Evolutionary conservation across 2,888 invertebrate genomes (phyloP).

Genomic region (Atherix ibis): DNA sequence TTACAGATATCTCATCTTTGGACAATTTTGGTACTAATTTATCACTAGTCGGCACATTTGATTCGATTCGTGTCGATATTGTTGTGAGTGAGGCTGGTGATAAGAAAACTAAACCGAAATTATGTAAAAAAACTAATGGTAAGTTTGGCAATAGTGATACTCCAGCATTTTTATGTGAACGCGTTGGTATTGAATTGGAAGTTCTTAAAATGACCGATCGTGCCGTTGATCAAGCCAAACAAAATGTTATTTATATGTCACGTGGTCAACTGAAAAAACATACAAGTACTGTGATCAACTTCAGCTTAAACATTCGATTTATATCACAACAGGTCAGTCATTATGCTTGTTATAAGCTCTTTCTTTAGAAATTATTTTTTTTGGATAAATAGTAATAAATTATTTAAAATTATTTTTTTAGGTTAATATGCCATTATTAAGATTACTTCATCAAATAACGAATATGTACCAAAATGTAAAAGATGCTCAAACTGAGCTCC

Average conservation of each 20-base stretch:
- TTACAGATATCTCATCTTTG: slow-evolving; percentile 47
- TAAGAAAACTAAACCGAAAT: slow-evolving; percentile 35
- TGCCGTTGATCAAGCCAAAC: slow-evolving; percentile 69
- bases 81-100: slow-evolving; percentile 74
- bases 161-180: slow-evolving; percentile 84
- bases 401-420: slow-evolving; percentile 7
- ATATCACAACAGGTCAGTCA: slow-evolving; percentile 91
- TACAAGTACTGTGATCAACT: slow-evolving; percentile 82
- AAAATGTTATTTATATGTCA: slow-evolving; percentile 74
- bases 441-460: slow-evolving; percentile 87
- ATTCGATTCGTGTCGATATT: slow-evolving; percentile 81
- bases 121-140: slow-evolving; percentile 14
- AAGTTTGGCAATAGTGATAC: slow-evolving; percentile 49
- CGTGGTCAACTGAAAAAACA: slow-evolving; percentile 77
- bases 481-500: slow-evolving; percentile 80
- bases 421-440: slow-evolving; percentile 88
- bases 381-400: slow-evolving; percentile 1
- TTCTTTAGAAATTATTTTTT: neutral
- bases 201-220: slow-evolving; percentile 80
- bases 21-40: slow-evolving; percentile 81
- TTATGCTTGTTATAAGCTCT: slow-evolving; percentile 33
- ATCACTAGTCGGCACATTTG: slow-evolving; percentile 69
- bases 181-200: slow-evolving; percentile 77
- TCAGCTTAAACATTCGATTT: slow-evolving; percentile 72
- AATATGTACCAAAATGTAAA: slow-evolving; percentile 97